Evolutionary conservation across 2,113 vertebrate species (phyloP).

Genomic region (Silurus asotus): DNA sequence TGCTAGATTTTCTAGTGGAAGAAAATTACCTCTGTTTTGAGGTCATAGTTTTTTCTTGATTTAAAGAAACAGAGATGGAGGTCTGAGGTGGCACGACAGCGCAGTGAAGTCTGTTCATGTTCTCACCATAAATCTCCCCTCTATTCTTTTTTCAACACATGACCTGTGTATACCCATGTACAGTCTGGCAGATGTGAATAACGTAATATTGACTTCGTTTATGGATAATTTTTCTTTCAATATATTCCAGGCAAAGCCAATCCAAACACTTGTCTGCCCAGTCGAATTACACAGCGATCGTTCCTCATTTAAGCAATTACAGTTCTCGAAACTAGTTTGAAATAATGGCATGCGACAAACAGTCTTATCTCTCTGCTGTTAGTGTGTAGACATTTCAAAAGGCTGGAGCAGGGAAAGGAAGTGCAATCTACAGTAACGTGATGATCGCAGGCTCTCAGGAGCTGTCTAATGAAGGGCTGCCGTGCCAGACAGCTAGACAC

Average conservation of each 20-base stretch:
- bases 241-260: slow-evolving; percentile 62
- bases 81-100: no score
- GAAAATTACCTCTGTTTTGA: background rate
- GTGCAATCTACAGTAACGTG: slow-evolving; percentile 32
- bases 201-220: slow-evolving; percentile 60
- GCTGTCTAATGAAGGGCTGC: slow-evolving; percentile 50
- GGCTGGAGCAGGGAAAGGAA: slow-evolving; percentile 30
- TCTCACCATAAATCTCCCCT: slow-evolving; percentile 57
- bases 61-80: background rate
- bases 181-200: slow-evolving; percentile 63
- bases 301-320: slow-evolving; percentile 64
- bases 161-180: slow-evolving; percentile 57
- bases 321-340: slow-evolving; percentile 63
- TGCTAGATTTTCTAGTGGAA: background rate
- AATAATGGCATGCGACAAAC: slow-evolving; percentile 65
- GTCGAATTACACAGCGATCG: slow-evolving; percentile 69
- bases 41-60: background rate
- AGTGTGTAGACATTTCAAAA: slow-evolving; percentile 37
- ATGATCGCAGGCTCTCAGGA: slow-evolving; percentile 48
- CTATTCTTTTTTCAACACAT: slow-evolving; percentile 49
- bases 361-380: slow-evolving; percentile 31
- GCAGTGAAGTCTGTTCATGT: slow-evolving; percentile 46
- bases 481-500: slow-evolving; percentile 27
- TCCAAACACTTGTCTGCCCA: slow-evolving; percentile 67
- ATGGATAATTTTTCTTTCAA: slow-evolving; percentile 66